Percentiles rank a stretch among this genome's conserved stretches.
These are phyloP conservation scores for Pinctada fucata DNA, from an alignment of 2,888 invertebrate species.

Conservation along the genomic window DNA sequence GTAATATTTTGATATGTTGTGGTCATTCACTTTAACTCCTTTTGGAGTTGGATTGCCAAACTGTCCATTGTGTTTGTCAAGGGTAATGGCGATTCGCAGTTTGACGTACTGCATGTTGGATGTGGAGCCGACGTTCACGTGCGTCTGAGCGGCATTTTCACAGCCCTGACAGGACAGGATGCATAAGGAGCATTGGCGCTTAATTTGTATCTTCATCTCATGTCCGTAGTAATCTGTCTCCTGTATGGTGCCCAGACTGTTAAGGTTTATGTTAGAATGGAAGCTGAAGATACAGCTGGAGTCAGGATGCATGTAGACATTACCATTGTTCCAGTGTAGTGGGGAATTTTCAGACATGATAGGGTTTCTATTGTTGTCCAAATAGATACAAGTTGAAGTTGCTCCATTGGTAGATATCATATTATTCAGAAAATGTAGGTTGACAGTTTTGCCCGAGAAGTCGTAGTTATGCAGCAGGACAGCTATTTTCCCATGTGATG, in stretches of 20 bases:
- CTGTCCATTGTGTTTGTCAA: background rate
- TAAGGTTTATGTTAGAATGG: constrained; percentile 1
- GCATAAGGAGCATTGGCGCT: background rate
- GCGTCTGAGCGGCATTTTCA: background rate
- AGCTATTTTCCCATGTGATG: background rate
- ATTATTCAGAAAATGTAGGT: background rate
- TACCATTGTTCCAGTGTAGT: background rate
- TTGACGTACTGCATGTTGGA: constrained; percentile 1
- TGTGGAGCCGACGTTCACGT: background rate
- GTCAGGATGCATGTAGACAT: constrained; percentile 14
- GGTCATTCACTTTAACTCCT: background rate
- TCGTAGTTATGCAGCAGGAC: constrained; percentile 7
- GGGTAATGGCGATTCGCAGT: constrained; percentile 16
- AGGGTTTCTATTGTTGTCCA: background rate
- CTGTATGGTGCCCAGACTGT: background rate
- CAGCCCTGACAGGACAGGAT: constrained; percentile 2
- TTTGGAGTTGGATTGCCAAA: background rate
- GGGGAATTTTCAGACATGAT: background rate
- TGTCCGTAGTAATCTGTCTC: constrained; percentile 19
- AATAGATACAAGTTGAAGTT: background rate
- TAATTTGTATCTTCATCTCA: background rate
- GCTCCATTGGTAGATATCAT: background rate
- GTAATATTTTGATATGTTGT: background rate
- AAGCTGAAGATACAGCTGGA: constrained; percentile 13
- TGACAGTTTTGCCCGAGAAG: too few species aligned